phyloP scores from a whole-genome alignment of 2,113 vertebrate genomes.

The Monopterus albus region DNA sequence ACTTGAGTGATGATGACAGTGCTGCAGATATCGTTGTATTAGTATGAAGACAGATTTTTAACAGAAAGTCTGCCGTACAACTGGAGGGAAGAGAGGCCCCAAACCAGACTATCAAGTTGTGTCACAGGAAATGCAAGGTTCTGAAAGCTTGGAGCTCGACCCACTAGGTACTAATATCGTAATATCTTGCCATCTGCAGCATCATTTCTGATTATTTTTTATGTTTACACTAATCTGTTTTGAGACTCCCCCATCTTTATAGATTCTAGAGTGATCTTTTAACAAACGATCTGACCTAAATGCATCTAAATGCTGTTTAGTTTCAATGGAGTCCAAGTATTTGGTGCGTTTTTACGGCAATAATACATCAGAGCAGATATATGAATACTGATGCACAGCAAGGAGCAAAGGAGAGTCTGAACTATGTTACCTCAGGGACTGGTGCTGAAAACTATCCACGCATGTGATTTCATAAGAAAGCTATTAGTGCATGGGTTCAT shows the following conservation, averaged over 20 bases:
- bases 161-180: not conserved
- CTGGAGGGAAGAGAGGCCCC: no score
- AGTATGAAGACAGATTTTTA: no score
- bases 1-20: not conserved
- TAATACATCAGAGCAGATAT: slow-evolving; percentile 11
- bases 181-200: not conserved
- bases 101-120: no score
- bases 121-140: no score
- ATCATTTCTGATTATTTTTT: not conserved
- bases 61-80: no score
- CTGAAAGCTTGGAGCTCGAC: not conserved
- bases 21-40: no score
- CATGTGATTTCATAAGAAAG: no score
- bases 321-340: slow-evolving; percentile 5
- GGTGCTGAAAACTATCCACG: slow-evolving; percentile 8
- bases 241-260: not conserved
- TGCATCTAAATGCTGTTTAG: no score
- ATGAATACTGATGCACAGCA: not conserved
- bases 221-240: not conserved
- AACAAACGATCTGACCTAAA: no score
- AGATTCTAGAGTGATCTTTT: not conserved
- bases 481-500: slow-evolving; percentile 2
- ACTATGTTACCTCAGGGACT: not conserved
- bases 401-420: slow-evolving; percentile 7
- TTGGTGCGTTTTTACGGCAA: not conserved